Evolutionary conservation across 23 tunicate species (phyloP).

Genomic region (Clavelina lepadiformis): DNA sequence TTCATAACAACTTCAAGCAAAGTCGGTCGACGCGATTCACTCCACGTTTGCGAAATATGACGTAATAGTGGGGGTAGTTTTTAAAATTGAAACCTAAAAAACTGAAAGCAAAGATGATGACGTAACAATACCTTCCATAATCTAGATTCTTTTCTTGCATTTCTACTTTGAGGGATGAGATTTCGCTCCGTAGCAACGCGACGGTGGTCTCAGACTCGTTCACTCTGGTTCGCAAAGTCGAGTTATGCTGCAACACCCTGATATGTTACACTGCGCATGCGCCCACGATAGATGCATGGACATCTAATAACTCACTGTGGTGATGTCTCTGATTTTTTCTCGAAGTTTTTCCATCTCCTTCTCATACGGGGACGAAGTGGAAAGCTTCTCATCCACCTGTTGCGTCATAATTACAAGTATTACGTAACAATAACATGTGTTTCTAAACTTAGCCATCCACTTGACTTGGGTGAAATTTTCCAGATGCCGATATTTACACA

Average conservation of each 20-base stretch:
- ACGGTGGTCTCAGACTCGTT: slow-evolving; percentile 67
- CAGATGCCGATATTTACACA: no score
- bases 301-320: slow-evolving; percentile 39
- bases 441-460: no score
- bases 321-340: slow-evolving; percentile 49
- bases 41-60: no score
- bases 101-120: background rate
- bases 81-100: background rate
- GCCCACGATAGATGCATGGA: no score
- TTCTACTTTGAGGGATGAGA: slow-evolving; percentile 39
- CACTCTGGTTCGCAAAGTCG: slow-evolving; percentile 27
- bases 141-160: slow-evolving; percentile 55
- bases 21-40: no score
- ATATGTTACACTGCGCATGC: no score
- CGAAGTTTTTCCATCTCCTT: slow-evolving; percentile 55
- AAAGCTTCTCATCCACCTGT: slow-evolving; percentile 79
- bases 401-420: no score
- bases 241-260: slow-evolving; percentile 45
- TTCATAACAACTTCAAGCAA: no score
- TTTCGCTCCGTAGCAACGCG: slow-evolving; percentile 32
- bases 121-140: slow-evolving; percentile 11
- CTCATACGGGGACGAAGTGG: slow-evolving; percentile 35
- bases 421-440: no score
- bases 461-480: no score
- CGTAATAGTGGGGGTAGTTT: no score